Evolutionary conservation across 2,797 vertebrate species (phyloP).

Genomic region (Columba guinea): DNA sequence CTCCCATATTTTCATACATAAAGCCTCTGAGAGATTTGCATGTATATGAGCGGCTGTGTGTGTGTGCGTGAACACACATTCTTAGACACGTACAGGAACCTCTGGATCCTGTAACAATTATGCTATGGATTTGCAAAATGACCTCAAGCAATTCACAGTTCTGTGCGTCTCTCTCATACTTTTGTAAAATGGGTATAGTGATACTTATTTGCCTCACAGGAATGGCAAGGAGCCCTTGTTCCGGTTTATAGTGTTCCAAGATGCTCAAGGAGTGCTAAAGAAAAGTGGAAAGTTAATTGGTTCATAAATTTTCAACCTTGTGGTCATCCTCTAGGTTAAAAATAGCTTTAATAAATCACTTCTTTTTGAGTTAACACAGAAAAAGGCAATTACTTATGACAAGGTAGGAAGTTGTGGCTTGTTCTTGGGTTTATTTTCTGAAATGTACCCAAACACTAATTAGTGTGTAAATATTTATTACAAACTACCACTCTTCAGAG

Average conservation of each 20-base stretch:
- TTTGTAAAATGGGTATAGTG: not conserved
- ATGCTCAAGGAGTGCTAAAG: not conserved
- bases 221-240: not conserved
- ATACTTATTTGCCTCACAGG: not conserved
- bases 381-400: slow-evolving; percentile 33
- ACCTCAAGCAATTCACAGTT: not conserved
- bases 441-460: slow-evolving; percentile 10
- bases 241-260: not conserved
- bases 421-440: not conserved
- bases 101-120: not conserved
- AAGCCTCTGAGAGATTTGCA: not conserved
- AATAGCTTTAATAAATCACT: not conserved
- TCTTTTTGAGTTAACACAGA: slow-evolving; percentile 7
- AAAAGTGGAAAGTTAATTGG: slow-evolving; percentile 30
- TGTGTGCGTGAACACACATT: not conserved
- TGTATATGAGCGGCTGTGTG: fast-evolving
- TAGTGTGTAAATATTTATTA: slow-evolving; percentile 9
- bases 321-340: not conserved
- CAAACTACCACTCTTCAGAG: not conserved
- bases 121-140: not conserved
- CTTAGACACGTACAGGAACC: not conserved
- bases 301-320: slow-evolving; percentile 35
- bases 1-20: not conserved
- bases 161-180: not conserved
- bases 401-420: not conserved